These are phyloP conservation scores for Diogma glabrata DNA, from an alignment of 2,888 invertebrate species.

Conservation along the genomic window DNA sequence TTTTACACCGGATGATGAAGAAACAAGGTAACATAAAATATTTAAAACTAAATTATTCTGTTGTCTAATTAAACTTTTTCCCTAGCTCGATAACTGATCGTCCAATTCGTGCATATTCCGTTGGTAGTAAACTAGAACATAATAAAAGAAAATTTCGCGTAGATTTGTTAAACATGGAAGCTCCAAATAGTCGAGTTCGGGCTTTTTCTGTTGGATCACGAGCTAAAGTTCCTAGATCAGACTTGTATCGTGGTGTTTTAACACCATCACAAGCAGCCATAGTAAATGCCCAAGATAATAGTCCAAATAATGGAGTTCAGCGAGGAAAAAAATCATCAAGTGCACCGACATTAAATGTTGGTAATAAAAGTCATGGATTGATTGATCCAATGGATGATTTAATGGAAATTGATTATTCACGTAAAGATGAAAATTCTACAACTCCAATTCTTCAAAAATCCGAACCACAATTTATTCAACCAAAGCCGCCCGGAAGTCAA, in stretches of 20 bases:
- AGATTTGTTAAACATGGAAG: slow-evolving; percentile 36
- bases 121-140: slow-evolving; percentile 67
- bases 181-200: slow-evolving; percentile 45
- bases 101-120: slow-evolving; percentile 72
- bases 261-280: slow-evolving; percentile 23
- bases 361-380: slow-evolving; percentile 38
- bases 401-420: slow-evolving; percentile 69
- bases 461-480: slow-evolving; percentile 25
- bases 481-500: slow-evolving; percentile 19
- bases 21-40: slow-evolving; percentile 32
- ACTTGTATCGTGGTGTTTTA: slow-evolving; percentile 28
- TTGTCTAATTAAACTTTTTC: not conserved
- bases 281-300: slow-evolving; percentile 22
- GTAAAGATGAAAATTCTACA: slow-evolving; percentile 19
- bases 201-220: slow-evolving; percentile 70
- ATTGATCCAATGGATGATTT: slow-evolving; percentile 61
- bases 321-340: slow-evolving; percentile 50
- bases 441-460: not conserved
- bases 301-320: slow-evolving; percentile 18
- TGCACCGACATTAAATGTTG: slow-evolving; percentile 46
- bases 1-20: slow-evolving; percentile 50
- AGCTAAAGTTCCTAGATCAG: slow-evolving; percentile 38
- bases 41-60: not conserved
- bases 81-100: slow-evolving; percentile 33
- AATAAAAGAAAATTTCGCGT: slow-evolving; percentile 42